Evolutionary conservation across 1,140 invertebrate genomes (phyloP), one percentile per base, ranked within the genome.

Genomic region (Drosophila santomea): DNA sequence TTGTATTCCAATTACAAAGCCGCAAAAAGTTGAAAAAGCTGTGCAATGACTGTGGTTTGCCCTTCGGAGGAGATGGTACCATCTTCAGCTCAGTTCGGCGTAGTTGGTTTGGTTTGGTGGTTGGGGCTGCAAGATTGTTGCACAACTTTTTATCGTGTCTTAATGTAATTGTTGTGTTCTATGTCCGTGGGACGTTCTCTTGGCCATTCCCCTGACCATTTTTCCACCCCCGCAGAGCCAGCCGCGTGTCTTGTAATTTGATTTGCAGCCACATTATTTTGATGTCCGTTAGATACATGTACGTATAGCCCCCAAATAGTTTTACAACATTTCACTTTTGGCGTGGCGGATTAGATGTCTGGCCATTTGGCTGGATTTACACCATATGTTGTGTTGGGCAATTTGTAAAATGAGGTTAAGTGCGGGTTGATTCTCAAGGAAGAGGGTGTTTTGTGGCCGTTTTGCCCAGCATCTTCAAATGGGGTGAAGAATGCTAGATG

Each of bases 141-240:
- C 84, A 89, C 84, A 89, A 89, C 69, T 89, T 89, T 89, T 89
- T 89, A 89, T 89, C 85, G 84, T 80, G 85, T 89, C 84, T 89
- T 89, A 89, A 89, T 89, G 84, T 89, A 89, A 89, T 89, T 89
- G 84, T 89, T 89, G 84, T 89, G 84, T 89, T 89, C 82, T 73
- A 45, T 71, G 69, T 74, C 64, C 64, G 73, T 66, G 57, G 51
- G 41, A 48, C 41, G 39, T 20, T 74, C 17, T 32, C 28, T 38
- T 35, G 54, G 25, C 23, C 39, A 10, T 55, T 28, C 20, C 60
- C 45, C 35, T 32, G 35, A 41, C 55, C 50, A 58, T 47, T 44
- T 35, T 28, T n/a, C 39, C 44, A 44, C 52, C 61, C 72, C 28
- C 23, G 12, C 7, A 43, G 55, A 44, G 54, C 47, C 50, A 38